Evolutionary conservation across 2,797 vertebrate genomes (phyloP).

Genomic region (Emys orbicularis): DNA sequence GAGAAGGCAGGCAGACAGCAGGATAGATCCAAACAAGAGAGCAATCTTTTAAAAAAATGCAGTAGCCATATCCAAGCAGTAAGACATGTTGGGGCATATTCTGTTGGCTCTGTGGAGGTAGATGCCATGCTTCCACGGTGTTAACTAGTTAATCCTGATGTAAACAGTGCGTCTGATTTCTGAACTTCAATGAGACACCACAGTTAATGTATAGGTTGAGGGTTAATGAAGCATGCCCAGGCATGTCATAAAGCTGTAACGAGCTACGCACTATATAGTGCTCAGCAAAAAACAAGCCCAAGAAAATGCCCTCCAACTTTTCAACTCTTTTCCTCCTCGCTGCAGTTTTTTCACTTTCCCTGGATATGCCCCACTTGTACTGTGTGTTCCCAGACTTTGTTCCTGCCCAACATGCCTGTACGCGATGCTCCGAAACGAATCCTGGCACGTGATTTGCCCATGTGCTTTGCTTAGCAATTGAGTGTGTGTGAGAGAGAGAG

Average conservation of each 20-base stretch:
- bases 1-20: not conserved
- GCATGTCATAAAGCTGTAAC: not conserved
- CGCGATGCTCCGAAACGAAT: not conserved
- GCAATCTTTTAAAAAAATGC: not conserved
- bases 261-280: not conserved
- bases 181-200: not conserved
- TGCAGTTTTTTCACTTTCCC: not conserved
- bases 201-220: not conserved
- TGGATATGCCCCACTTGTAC: not conserved
- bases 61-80: too few relatives aligned
- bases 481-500: not conserved
- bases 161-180: not conserved
- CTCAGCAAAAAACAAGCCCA: not conserved
- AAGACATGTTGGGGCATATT: not conserved
- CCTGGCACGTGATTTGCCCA: rapidly evolving
- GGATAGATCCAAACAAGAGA: not conserved
- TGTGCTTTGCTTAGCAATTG: not conserved
- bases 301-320: not conserved
- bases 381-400: not conserved
- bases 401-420: too few relatives aligned
- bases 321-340: not conserved
- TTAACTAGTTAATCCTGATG: not conserved
- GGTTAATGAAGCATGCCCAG: not conserved
- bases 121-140: not conserved
- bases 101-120: not conserved